phyloP scores from a whole-genome alignment of 2,797 vertebrate genomes.

The Furcifer pardalis region DNA sequence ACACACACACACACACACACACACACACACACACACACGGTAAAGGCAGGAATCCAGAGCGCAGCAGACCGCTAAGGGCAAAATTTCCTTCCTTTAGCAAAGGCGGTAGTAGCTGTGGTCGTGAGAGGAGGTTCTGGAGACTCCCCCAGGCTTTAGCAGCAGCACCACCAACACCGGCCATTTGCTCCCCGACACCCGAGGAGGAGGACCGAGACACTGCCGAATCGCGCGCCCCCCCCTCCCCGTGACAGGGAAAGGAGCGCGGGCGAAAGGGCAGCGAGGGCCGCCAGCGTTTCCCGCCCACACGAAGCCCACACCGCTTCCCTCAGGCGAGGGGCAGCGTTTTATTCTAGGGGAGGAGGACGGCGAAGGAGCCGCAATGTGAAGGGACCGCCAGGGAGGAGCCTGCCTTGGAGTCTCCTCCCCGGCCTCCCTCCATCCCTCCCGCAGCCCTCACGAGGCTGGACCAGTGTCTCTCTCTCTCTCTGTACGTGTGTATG shows the following conservation, averaged over 20 bases:
- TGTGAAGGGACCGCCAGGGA: neutral
- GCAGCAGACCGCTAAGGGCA: neutral
- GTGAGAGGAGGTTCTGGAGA: too few relatives aligned
- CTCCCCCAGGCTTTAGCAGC: neutral
- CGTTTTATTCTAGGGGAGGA: neutral
- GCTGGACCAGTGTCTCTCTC: neutral
- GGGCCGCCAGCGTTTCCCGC: neutral
- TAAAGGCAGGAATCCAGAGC: constrained; percentile 48
- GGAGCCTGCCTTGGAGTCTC: neutral
- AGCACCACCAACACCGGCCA: neutral
- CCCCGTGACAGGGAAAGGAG: too few relatives aligned
- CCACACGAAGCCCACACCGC: too few relatives aligned
- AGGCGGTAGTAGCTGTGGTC: constrained; percentile 25
- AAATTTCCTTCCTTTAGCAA: neutral
- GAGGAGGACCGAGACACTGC: neutral
- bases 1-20: too few relatives aligned
- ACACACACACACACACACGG: too few relatives aligned
- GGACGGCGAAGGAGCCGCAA: neutral
- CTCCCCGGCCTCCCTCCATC: neutral
- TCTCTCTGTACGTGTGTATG: neutral
- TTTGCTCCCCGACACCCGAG: too few relatives aligned
- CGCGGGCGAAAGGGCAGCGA: neutral
- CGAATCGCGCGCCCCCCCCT: neutral
- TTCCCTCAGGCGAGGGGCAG: neutral
- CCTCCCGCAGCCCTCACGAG: neutral